Evolutionary conservation across 1,140 invertebrate genomes (phyloP).

Genomic region (Thaumetopoea pityocampa): DNA sequence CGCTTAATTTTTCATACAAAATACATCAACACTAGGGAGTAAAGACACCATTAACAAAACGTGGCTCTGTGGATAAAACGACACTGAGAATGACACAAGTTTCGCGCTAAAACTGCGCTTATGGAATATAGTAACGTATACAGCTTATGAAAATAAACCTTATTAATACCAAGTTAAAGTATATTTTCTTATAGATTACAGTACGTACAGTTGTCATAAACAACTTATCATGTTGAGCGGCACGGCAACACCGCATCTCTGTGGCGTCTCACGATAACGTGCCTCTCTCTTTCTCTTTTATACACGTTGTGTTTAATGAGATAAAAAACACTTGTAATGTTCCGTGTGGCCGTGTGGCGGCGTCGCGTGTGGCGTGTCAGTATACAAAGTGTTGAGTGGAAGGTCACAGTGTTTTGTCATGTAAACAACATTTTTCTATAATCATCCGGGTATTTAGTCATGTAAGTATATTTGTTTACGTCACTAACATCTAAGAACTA

Average conservation of each 20-base stretch:
- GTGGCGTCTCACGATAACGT: slow-evolving; percentile 20
- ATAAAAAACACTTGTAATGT: slow-evolving; percentile 6
- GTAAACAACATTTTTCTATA: slow-evolving; percentile 10
- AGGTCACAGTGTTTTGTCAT: slow-evolving; percentile 28
- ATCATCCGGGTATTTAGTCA: background rate
- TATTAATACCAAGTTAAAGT: background rate
- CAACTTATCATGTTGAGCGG: slow-evolving; percentile 12
- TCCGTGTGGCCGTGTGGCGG: slow-evolving; percentile 17
- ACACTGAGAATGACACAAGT: slow-evolving; percentile 17
- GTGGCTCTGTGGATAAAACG: slow-evolving; percentile 13
- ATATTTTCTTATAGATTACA: background rate
- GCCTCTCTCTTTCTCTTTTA: slow-evolving; percentile 18
- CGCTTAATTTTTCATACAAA: too few species aligned
- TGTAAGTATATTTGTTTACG: too few species aligned
- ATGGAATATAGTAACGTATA: too few species aligned
- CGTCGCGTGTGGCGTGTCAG: slow-evolving; percentile 31
- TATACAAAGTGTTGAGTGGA: slow-evolving; percentile 28
- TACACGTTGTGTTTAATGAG: background rate
- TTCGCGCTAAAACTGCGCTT: slow-evolving; percentile 20
- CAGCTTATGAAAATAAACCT: slow-evolving; percentile 8
- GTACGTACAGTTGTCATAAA: too few species aligned
- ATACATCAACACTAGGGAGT: too few species aligned
- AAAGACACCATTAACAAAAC: too few species aligned
- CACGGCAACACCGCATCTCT: slow-evolving; percentile 22
- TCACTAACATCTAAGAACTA: too few species aligned